Base-by-base conservation (phyloP, 2,113 vertebrate genomes). In the Cyphomyrus plagiostoma region DNA sequence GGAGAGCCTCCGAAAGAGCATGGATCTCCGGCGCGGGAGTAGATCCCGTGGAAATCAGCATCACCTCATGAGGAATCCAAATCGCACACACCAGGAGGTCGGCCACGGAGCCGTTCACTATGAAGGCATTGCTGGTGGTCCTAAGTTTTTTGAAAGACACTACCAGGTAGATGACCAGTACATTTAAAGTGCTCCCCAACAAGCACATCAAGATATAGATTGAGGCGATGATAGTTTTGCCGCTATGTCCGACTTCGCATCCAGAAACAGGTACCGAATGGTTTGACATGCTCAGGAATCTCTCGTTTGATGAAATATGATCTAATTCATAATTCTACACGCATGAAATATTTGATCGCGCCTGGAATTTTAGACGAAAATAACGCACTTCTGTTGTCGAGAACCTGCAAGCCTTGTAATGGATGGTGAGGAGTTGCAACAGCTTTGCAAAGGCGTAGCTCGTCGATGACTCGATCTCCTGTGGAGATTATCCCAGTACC, bases 41-140 rank as follows among this genome's bases (percentile, higher is more conserved):
- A 0, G 92, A 85, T 88, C 93, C 93, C 0, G 92, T 90, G 2
- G 96, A 95, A 90, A 97, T 93, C 86, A 96, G 91, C 90, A 96
- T 95, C 0, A 95, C 96, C 93, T 98, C 97, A 92, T 96, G 97
- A 21, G 97, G 97, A 97, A 97, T 97, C 97, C 97, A 98, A 90
- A 97, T 95, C 30, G 96, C 97, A 3, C 97, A 98, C 84, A 98
- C 96, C 45, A 97, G 94, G 10, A 98, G 94, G 92, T 98, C 97
- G 0, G 97, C 97, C 0, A 96, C 95, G 0, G 97, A 97, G 70
- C 97, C 97, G 58, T 97, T 98, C 53, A 97, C 97, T 0, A 98
- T 97, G 93, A 98, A 98, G 66, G 97, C 96, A 88, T 98, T 98
- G 91, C 97, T 98, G 89, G 96, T 96, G 1, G 96, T 97, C 91